Conservation (phyloP, 2,113 vertebrate species). For the Octodon degus region DNA sequence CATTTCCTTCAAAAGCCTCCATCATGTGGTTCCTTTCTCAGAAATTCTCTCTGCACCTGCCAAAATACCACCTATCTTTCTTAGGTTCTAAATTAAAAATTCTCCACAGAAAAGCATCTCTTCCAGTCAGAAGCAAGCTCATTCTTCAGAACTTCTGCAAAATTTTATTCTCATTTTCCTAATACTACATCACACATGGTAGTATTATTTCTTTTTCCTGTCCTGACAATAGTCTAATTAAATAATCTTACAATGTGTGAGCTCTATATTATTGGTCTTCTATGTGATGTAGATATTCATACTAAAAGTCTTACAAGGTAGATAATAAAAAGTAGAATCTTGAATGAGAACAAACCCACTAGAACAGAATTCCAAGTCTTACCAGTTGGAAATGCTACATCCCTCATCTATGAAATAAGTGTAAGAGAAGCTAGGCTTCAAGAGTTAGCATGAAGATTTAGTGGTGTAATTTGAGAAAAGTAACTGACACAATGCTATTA, state of each 20-base stretch:
- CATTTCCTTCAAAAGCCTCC: not conserved
- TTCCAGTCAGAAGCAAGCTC: constrained; percentile 7
- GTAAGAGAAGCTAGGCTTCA: not conserved
- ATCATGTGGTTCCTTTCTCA: constrained; percentile 22
- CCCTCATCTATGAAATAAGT: not conserved
- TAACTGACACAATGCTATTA: not conserved
- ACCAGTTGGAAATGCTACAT: not conserved
- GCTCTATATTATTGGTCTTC: not conserved
- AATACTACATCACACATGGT: not conserved
- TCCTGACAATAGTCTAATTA: not conserved
- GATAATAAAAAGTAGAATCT: not conserved
- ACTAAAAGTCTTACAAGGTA: not conserved
- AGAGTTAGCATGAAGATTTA: not conserved
- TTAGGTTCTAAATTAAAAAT: constrained; percentile 58
- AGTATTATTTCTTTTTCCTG: not conserved
- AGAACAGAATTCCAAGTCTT: not conserved
- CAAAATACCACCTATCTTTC: constrained; percentile 48
- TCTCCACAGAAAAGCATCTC: constrained; percentile 39
- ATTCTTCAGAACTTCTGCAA: constrained; percentile 7
- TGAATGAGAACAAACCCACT: not conserved
- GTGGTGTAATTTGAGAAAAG: not conserved
- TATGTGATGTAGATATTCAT: not conserved
- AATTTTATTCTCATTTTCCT: constrained; percentile 29
- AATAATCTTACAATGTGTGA: not conserved
- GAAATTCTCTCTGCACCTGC: not conserved